A percentile compares a stretch with the other conserved stretches of the same genome.
phyloP scores from a whole-genome alignment of 1,140 invertebrate species.

The Metopolophium dirhodum region DNA sequence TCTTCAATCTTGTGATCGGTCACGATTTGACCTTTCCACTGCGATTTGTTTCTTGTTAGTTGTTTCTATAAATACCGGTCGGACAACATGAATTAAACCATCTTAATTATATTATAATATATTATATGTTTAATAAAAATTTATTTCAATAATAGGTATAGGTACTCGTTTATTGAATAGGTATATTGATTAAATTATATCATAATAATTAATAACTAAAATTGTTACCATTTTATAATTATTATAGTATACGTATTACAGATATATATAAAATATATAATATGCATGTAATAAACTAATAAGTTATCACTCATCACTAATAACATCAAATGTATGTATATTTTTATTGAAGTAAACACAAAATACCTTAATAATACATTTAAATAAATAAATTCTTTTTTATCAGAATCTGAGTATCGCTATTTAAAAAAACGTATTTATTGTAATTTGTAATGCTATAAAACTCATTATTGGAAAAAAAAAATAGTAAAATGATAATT shows the following conservation, averaged over 20 bases:
- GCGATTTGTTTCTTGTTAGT: conserved; percentile 5
- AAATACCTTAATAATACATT: too few species aligned
- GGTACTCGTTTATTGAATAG: background rate
- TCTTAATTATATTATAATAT: background rate
- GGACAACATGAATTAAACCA: conserved; percentile 2
- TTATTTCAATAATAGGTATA: background rate
- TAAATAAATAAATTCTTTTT: too few species aligned
- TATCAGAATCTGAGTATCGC: too few species aligned
- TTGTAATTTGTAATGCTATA: too few species aligned
- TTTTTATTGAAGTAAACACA: too few species aligned
- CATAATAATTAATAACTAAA: background rate
- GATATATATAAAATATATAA: background rate
- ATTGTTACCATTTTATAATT: background rate
- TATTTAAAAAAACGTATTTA: too few species aligned
- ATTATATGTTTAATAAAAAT: background rate
- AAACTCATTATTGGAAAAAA: too few species aligned
- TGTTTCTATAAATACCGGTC: background rate
- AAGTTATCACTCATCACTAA: background rate
- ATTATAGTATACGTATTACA: background rate
- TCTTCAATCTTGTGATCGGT: background rate
- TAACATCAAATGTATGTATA: too few species aligned
- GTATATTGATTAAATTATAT: background rate
- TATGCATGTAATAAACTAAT: background rate
- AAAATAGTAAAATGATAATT: too few species aligned
- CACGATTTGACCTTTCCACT: conserved; percentile 14